Evolutionary conservation across 2,113 vertebrate genomes (phyloP).

Genomic region (Pungitius pungitius): DNA sequence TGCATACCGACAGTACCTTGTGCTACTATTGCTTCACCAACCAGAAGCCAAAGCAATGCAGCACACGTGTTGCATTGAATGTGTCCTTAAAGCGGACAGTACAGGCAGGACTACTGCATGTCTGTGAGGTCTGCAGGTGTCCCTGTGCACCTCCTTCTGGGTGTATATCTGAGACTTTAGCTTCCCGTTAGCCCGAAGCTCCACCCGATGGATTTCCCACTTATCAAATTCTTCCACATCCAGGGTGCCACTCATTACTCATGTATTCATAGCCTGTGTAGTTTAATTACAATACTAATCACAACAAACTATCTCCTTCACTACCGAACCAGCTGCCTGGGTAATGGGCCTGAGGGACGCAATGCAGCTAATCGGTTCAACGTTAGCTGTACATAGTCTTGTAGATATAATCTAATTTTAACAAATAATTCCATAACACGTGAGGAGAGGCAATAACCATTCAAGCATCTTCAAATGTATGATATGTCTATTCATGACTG

Average conservation of each 20-base stretch:
- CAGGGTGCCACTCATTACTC: slow-evolving; percentile 74
- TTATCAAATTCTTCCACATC: slow-evolving; percentile 73
- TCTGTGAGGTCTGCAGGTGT: background rate
- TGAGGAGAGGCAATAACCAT: background rate
- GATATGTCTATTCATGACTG: background rate
- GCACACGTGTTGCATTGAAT: background rate
- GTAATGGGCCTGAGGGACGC: slow-evolving; percentile 58
- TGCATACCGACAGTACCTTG: background rate
- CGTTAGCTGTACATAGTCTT: slow-evolving; percentile 23
- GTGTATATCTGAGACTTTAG: background rate
- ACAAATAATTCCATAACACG: slow-evolving; percentile 21
- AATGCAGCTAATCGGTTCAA: slow-evolving; percentile 64
- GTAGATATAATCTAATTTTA: slow-evolving; percentile 32
- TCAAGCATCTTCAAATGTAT: background rate
- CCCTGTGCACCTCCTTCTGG: background rate
- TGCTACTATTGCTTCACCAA: background rate
- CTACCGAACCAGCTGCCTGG: slow-evolving; percentile 54
- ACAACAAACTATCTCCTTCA: slow-evolving; percentile 76
- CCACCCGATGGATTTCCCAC: slow-evolving; percentile 61
- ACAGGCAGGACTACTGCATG: background rate
- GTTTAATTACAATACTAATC: slow-evolving; percentile 79
- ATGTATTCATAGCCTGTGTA: slow-evolving; percentile 76
- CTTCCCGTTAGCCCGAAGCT: slow-evolving; percentile 42
- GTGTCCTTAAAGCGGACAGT: background rate
- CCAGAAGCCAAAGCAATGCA: background rate